Conservation (phyloP, 2,113 vertebrate species). For the Lagopus muta region DNA sequence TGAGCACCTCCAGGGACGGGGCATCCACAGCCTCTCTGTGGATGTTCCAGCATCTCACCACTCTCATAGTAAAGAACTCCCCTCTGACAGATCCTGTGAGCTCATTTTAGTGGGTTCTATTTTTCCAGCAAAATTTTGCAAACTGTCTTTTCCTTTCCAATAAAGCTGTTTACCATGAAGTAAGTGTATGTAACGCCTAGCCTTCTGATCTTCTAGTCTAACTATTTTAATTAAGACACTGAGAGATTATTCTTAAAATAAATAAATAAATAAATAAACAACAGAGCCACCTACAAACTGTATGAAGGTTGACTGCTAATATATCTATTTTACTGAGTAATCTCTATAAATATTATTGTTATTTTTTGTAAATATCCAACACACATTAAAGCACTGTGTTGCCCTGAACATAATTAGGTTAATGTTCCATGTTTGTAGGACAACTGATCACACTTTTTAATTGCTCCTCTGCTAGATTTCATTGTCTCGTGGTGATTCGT, state of each 20-base stretch:
- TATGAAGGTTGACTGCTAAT: background rate
- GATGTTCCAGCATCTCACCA: too few relatives aligned
- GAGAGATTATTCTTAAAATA: background rate
- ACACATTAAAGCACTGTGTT: background rate
- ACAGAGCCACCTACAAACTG: background rate
- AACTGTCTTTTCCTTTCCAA: background rate
- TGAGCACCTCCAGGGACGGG: too few relatives aligned
- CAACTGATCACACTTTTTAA: constrained; percentile 7
- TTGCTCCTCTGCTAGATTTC: background rate
- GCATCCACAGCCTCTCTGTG: too few relatives aligned
- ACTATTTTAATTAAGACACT: background rate
- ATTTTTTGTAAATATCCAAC: constrained; percentile 32
- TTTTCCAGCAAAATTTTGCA: background rate
- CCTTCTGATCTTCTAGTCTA: background rate
- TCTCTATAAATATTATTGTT: background rate
- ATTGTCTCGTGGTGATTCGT: constrained; percentile 18
- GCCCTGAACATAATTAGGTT: constrained; percentile 27
- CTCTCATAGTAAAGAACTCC: too few relatives aligned
- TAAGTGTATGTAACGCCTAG: background rate
- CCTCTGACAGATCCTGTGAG: background rate
- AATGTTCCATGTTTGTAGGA: constrained; percentile 46
- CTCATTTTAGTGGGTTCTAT: background rate
- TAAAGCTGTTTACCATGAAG: background rate
- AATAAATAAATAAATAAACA: accelerated
- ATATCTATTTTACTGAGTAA: background rate